phyloP scores from a whole-genome alignment of 1,140 invertebrate genomes.

The Eubasilissa regina region DNA sequence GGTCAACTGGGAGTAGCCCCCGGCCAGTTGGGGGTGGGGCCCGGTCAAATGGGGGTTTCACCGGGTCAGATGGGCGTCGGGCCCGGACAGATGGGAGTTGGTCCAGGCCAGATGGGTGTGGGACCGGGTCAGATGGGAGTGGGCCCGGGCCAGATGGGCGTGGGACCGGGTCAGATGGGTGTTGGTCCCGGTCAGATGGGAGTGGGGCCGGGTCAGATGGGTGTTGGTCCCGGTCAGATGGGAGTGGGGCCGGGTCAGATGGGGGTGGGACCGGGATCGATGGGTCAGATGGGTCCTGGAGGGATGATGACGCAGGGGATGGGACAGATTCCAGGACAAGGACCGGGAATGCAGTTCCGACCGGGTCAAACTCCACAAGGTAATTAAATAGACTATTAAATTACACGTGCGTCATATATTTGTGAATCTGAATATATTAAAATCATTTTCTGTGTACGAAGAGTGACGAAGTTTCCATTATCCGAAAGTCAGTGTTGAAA shows the following conservation, averaged over 20 bases:
- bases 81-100: slow-evolving; percentile 36
- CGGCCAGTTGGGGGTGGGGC: slow-evolving; percentile 5
- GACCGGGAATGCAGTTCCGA: slow-evolving; percentile 45
- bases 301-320: slow-evolving; percentile 45
- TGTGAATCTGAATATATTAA: too few species aligned
- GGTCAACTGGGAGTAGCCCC: slow-evolving; percentile 40
- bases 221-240: slow-evolving; percentile 29
- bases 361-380: slow-evolving; percentile 48
- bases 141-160: slow-evolving; percentile 48
- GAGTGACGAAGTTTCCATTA: too few species aligned
- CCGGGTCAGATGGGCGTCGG: slow-evolving; percentile 44
- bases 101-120: slow-evolving; percentile 43
- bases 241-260: slow-evolving; percentile 39
- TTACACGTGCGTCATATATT: not conserved
- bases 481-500: too few species aligned
- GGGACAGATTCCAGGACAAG: slow-evolving; percentile 33
- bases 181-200: slow-evolving; percentile 47
- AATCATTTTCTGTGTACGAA: too few species aligned
- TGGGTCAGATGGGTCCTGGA: slow-evolving; percentile 46
- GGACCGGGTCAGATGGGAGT: slow-evolving; percentile 42
- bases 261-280: slow-evolving; percentile 28
- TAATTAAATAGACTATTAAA: slow-evolving; percentile 1
- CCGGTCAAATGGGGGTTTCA: slow-evolving; percentile 52
- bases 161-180: slow-evolving; percentile 47
- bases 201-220: slow-evolving; percentile 43